Percentiles rank a stretch among this genome's conserved stretches.
phyloP scores from a whole-genome alignment of 2,888 invertebrate genomes.

The Pachymerium ferrugineum region DNA sequence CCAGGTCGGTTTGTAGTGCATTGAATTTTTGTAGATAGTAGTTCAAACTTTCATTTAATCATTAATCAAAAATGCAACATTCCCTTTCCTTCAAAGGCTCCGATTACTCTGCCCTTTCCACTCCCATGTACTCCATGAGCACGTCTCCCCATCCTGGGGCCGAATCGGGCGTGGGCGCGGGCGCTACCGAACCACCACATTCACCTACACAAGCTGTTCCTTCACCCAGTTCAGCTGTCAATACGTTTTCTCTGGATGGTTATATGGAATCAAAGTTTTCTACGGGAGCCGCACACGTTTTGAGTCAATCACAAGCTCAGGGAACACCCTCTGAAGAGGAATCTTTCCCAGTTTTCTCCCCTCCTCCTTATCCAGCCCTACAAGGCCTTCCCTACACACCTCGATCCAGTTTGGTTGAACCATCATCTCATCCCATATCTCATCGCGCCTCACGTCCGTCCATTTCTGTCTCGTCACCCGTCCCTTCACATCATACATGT shows the following conservation, averaged over 20 bases:
- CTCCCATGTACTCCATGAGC: conserved; percentile 40
- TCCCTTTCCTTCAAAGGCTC: conserved; percentile 34
- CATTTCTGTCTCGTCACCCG: conserved; percentile 64
- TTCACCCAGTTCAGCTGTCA: conserved; percentile 75
- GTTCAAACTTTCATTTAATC: conserved; percentile 23
- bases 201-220: conserved; percentile 52
- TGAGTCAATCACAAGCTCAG: conserved; percentile 31
- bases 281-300: conserved; percentile 23
- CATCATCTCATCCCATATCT: conserved; percentile 31
- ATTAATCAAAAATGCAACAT: conserved; percentile 10
- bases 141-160: conserved; percentile 40
- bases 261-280: conserved; percentile 79
- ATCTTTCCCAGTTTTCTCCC: conserved; percentile 78
- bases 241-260: conserved; percentile 77
- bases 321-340: conserved; percentile 51
- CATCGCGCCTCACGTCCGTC: conserved; percentile 56
- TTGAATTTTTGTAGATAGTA: too few species aligned
- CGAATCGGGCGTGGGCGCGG: conserved; percentile 32
- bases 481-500: conserved; percentile 88
- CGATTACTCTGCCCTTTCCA: conserved; percentile 40
- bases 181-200: too few species aligned
- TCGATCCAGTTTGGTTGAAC: conserved; percentile 34
- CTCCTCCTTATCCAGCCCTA: conserved; percentile 58
- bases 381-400: conserved; percentile 35
- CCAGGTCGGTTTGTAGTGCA: too few species aligned